Base-by-base conservation (phyloP, 2,113 vertebrate species). In the Capreolus pygargus region DNA sequence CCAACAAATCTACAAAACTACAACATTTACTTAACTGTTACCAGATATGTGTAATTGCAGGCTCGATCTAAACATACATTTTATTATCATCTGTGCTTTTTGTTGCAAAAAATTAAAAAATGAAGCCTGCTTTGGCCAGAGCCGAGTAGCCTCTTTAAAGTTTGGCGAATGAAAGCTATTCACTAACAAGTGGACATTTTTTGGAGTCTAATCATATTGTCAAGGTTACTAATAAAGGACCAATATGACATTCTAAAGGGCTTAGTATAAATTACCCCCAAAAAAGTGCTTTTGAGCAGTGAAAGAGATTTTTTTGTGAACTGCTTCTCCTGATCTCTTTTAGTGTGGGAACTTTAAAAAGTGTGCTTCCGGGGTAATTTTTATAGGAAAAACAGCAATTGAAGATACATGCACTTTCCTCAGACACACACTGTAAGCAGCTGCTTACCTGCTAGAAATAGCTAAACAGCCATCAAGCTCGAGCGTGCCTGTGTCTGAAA, bases 161-260 rank as follows among this genome's bases (percentile, higher is more conserved):
- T 91, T 94, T 5, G 64, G 93, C 92, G 94, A 95, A 89, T 81
- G 97, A 94, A 60, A 76, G 88, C 96, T 70, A 94, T 89, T 97
- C 97, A 97, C 96, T 87, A 96, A 89, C 98, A 96, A 98, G 98
- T 88, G 95, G 96, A 87, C 98, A 98, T 98, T 98, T 98, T 98
- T 98, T 97, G 98, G 98, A 98, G 94, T 84, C 96, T 95, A 89
- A 97, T 97, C 98, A 93, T 96, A 98, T 98, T 97, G 98, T 98
- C 98, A 97, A 97, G 98, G 98, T 97, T 98, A 98, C 98, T 97
- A 89, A 98, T 97, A 98, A 98, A 94, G 64, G 97, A 36, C 96
- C 97, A 93, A 98, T 97, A 97, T 98, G 98, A 98, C 98, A 95
- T 97, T 98, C 98, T 97, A 94, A 97, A 93, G 95, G 61, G 97